These are phyloP conservation scores for Hexactinellida sp. DNA, from an alignment of 37 sponge, comb jelly and placozoan species.

Conservation along the genomic window DNA sequence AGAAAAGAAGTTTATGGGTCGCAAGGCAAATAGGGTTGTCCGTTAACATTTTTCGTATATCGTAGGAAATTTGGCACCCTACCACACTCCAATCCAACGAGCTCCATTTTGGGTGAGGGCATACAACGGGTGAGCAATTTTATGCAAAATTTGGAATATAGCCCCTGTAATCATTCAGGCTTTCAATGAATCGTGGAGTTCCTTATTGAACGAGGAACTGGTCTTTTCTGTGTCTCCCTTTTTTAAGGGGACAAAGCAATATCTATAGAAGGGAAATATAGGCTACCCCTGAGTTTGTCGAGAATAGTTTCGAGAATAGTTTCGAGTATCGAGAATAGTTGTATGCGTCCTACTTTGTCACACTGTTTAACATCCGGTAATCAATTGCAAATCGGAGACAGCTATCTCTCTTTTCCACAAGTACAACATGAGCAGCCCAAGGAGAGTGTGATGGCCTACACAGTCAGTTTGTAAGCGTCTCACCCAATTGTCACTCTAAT, in stretches of 20 bases:
- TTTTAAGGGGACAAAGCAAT: background rate
- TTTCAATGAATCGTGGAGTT: background rate
- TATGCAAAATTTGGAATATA: background rate
- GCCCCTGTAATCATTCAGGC: background rate
- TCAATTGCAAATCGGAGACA: constrained; percentile 25
- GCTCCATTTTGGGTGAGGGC: background rate
- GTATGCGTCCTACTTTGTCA: constrained; percentile 26
- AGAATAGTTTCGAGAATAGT: no score
- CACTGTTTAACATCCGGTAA: constrained; percentile 28
- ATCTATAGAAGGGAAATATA: no score
- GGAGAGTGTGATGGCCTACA: constrained; percentile 16
- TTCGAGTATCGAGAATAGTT: no score
- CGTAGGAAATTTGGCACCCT: background rate
- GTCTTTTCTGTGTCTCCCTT: constrained; percentile 9
- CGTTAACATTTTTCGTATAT: background rate
- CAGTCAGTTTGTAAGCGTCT: constrained; percentile 17
- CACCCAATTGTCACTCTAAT: background rate
- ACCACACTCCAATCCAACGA: no score
- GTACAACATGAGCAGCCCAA: constrained; percentile 24
- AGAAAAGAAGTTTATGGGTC: background rate
- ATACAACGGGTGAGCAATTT: background rate
- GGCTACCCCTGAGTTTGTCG: no score
- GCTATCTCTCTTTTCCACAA: constrained; percentile 31
- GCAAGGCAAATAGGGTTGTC: background rate
- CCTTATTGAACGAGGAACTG: background rate